These are phyloP conservation scores for Standfussiana lucernea DNA, from an alignment of 2,888 invertebrate species.

Conservation along the genomic window DNA sequence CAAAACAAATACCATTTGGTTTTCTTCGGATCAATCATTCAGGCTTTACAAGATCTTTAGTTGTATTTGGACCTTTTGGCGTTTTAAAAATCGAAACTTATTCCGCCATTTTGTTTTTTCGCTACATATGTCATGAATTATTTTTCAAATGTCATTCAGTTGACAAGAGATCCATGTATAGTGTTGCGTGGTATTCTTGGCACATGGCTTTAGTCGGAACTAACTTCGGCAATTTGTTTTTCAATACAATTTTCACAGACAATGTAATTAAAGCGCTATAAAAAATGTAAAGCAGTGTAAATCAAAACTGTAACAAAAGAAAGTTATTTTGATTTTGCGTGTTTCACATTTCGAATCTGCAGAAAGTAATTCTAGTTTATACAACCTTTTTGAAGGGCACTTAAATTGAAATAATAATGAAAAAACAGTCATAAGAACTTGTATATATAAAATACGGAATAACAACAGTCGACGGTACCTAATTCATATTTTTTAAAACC, in stretches of 20 bases:
- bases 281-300: not conserved
- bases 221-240: not conserved
- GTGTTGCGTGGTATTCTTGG: too few relatives aligned
- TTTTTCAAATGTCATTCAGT: not conserved
- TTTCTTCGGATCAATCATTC: not conserved
- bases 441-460: slow-evolving; percentile 59
- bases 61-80: not conserved
- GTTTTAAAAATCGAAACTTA: not conserved
- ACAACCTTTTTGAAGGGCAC: slow-evolving; percentile 15
- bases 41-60: not conserved
- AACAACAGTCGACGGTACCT: slow-evolving; percentile 53
- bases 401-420: slow-evolving; percentile 43
- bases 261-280: not conserved
- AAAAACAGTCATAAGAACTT: slow-evolving; percentile 22
- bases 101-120: not conserved
- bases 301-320: not conserved
- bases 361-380: slow-evolving; percentile 34
- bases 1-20: not conserved
- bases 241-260: not conserved
- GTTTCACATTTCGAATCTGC: slow-evolving; percentile 17
- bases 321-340: not conserved
- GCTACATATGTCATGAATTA: not conserved
- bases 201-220: not conserved
- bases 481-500: slow-evolving; percentile 60
- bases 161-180: not conserved